Conservation (phyloP, 2,113 vertebrate genomes). For the Falco punctatus region DNA sequence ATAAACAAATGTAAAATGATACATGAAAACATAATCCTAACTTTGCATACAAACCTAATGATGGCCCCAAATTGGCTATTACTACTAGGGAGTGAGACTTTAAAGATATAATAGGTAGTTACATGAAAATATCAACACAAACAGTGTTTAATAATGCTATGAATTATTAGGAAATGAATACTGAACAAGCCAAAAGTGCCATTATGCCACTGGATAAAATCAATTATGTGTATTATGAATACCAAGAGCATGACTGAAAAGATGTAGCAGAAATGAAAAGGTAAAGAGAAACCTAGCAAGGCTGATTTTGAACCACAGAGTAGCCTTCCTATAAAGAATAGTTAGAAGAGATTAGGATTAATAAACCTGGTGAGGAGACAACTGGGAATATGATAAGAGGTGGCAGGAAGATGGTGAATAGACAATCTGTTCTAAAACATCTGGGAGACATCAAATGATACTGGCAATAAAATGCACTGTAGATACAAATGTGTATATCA, state of each 20-base stretch:
- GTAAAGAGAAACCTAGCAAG: background rate
- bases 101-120: background rate
- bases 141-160: background rate
- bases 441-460: background rate
- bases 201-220: background rate
- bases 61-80: background rate
- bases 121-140: background rate
- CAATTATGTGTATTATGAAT: background rate
- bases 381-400: background rate
- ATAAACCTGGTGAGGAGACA: background rate
- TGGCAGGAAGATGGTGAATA: background rate
- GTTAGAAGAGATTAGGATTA: background rate
- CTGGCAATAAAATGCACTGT: background rate
- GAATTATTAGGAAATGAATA: background rate
- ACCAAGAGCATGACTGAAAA: background rate
- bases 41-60: background rate
- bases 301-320: background rate
- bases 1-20: slow-evolving; percentile 12
- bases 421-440: background rate
- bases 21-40: background rate
- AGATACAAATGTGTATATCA: background rate
- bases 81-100: background rate
- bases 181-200: background rate
- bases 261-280: background rate
- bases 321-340: background rate